These are phyloP conservation scores for Phyllopteryx taeniolatus DNA, from an alignment of 2,113 vertebrate species.

Conservation along the genomic window DNA sequence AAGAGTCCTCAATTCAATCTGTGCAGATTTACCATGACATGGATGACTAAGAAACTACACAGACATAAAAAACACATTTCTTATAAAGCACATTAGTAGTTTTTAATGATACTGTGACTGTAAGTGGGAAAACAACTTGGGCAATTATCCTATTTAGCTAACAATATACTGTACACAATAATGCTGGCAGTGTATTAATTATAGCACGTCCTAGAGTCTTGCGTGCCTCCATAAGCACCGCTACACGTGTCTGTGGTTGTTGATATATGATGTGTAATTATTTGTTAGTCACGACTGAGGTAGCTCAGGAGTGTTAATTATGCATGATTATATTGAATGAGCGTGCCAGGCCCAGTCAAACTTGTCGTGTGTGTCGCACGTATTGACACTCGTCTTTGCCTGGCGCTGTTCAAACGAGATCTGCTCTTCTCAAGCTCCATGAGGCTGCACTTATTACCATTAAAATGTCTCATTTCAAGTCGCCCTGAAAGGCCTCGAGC, in stretches of 20 bases:
- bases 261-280: slow-evolving; percentile 5
- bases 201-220: neutral
- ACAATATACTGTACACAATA: no score
- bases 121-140: no score
- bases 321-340: slow-evolving; percentile 2
- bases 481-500: slow-evolving; percentile 64
- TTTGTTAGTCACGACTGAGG: neutral
- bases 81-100: no score
- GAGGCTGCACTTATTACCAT: slow-evolving; percentile 67
- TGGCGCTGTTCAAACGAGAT: slow-evolving; percentile 46
- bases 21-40: no score
- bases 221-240: neutral
- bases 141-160: no score
- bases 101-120: no score
- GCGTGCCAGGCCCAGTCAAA: neutral
- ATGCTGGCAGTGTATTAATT: neutral
- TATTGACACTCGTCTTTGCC: slow-evolving; percentile 26
- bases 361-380: neutral
- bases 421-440: slow-evolving; percentile 50
- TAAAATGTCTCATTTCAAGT: slow-evolving; percentile 72
- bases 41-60: no score
- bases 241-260: neutral
- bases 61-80: no score
- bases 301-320: neutral
- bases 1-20: no score